Evolutionary conservation across 1,140 invertebrate species (phyloP), one percentile per base, ranked within the genome.

Genomic region (Zelostemma sp.): DNA sequence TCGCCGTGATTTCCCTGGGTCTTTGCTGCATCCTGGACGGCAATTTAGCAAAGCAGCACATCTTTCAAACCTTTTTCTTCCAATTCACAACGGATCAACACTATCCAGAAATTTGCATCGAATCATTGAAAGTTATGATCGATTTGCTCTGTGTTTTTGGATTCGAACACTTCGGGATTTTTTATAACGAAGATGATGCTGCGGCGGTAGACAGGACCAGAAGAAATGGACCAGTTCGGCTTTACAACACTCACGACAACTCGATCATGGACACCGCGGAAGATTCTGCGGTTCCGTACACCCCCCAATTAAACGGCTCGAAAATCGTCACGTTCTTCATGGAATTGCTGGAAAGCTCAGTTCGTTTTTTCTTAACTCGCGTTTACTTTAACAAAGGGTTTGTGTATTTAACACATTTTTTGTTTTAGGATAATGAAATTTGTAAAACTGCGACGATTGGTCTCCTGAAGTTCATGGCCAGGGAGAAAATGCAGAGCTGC

Each of bases 141-240:
- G 85, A 87, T 73, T 69, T 87, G 0, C 45, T 86, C 1, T 56
- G 84, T 1, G 46, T 75, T 6, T 84, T 83, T 60, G 86, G 85
- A 0, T 67, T 86, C 4, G 72, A 85, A 12, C 61, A 73, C 64
- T 85, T 86, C 60, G 72, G 74, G 11, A 80, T 83, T 9, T 41
- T 45, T 11, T 72, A 71, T 49, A 21, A 50, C 28, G 17, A 53
- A 0, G 53, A 77, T 6, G 1, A 60, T 14, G n/a, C n/a, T 19
- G 14, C 12, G 19, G 6, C 5, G 31, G 41, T 21, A n/a, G 73
- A 66, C 16, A 68, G 15, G 51, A 70, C 17, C 35, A 71, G 68
- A 55, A 74, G 58, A 31, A 76, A 50, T 57, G 61, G 63, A 4
- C 64, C 62, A 16, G 58, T 74, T 6, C 73, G 72, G 14, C 73